Base-by-base conservation (phyloP, 2,888 invertebrate genomes). In the Caenorhabditis uteleia region DNA sequence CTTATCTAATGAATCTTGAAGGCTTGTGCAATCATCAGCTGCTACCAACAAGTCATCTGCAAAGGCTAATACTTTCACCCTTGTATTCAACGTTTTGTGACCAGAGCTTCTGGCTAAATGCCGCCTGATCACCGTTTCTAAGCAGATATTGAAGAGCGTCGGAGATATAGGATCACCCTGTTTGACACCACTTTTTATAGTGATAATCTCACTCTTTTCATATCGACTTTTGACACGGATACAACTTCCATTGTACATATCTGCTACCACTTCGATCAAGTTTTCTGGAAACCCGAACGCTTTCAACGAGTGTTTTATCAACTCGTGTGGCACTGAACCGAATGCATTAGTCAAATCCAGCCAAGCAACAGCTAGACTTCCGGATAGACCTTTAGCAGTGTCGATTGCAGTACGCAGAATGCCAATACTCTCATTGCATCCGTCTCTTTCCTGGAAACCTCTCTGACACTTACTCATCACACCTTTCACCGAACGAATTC, bases 121-220 rank as follows among this genome's bases (percentile, higher is more conserved):
- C 5, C 48, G 12, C 34, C 60, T n/a, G 21, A 61, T 14, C 10
- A 83, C 36, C 3, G 75, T 72, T 49, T 83, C 82, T 8, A 79
- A 54, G 7, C 72, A 69, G 5, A 85, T 57, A 57, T 84, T 82
- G 61, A 84, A 84, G 0, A 83, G 36, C 3, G 83, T 70, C 0
- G 82, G 81, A 48, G 79, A 82, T 0, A 82, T 50, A 3, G 84
- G 83, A 51, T 77, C 78, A 4, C 84, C 84, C 65, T 84, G 82
- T 1, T 78, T 74, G 1, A 85, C 82, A 1, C 83, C 74, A 36
- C 77, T 67, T 1, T 38, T 64, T 44, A 77, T 23, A 53, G 43
- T 12, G 54, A 60, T 78, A 1, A 31, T 44, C 3, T 3, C 50
- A n/a, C 6, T 69, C 18, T 45, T 46, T 4, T 55, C 42, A 2